Evolutionary conservation across 30 jellyfish, hydroid and myxozoan species (phyloP), one percentile per base, ranked within the genome.

Genomic region (Cassiopea andromeda): DNA sequence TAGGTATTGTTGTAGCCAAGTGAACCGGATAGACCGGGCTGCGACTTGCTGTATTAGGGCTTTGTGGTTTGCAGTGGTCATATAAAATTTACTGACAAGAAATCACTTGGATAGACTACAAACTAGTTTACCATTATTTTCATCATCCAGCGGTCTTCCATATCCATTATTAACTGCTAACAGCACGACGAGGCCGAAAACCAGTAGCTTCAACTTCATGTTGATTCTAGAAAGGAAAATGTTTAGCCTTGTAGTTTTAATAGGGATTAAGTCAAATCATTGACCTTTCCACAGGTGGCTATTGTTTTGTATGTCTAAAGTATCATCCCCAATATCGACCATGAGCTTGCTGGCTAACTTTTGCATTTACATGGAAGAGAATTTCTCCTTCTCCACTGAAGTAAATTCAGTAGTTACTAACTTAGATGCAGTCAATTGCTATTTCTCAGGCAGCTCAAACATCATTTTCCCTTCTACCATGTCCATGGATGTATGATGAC

Each of bases 101-200:
- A 27, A 27, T 27, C 38, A 27, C 38, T 27, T 27, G 38, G 38
- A 27, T 27, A 27, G 64, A 54, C 64, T 3, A 54, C 12, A 6
- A 54, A 27, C 38, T 54, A 54, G 43, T 86, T 67, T 64, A 90
- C 97, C 90, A 46, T 90, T 85, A 85, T 90, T 90, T 78, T 90
- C 97, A 60, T 90, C 97, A 57, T 90, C 97, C 69, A 90, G 73
- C 5, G 97, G 97, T 67, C 89, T 45, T 17, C 87, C 75, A 15
- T 38, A 76, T 44, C 79, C 97, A 49, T 17, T 7, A 50, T 81
- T 79, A 12, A 76, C 15, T 43, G 85, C 7, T n/a, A 90, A 10
- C 79, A 89, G 75, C 19, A 76, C 69, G 19, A 75, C 43, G 14
- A 85, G 50, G 43, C 93, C 93, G 50, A 85, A 2, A 18, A 85